These are phyloP conservation scores for Ecdyonurus torrentis DNA, from an alignment of 2,888 invertebrate species.

Conservation along the genomic window DNA sequence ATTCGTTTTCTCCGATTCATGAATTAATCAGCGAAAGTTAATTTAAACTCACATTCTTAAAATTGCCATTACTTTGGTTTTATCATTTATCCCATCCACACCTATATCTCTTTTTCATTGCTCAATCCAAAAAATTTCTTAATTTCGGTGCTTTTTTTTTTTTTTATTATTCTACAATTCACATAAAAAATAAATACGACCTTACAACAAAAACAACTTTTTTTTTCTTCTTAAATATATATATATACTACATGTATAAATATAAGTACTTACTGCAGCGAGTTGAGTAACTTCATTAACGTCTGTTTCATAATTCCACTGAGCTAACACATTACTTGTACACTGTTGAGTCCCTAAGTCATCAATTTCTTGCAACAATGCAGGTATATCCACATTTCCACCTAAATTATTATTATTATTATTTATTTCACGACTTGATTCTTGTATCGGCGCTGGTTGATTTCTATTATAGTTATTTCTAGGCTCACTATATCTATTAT, in stretches of 20 bases:
- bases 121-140: no score
- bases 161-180: neutral
- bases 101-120: no score
- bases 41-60: no score
- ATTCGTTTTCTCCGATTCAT: no score
- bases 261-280: constrained; percentile 49
- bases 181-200: neutral
- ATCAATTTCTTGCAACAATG: constrained; percentile 51
- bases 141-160: no score
- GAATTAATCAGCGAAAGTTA: no score
- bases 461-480: neutral
- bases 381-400: constrained; percentile 27
- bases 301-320: constrained; percentile 80
- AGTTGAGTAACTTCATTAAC: constrained; percentile 68
- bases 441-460: neutral
- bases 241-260: neutral
- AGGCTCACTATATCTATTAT: neutral
- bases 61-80: no score
- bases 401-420: neutral
- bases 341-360: constrained; percentile 63
- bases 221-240: neutral
- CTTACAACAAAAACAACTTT: neutral
- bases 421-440: neutral
- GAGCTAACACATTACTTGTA: constrained; percentile 69
- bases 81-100: no score